Base-by-base conservation (phyloP, 1,140 invertebrate genomes). In the Drosophila sturtevanti region DNA sequence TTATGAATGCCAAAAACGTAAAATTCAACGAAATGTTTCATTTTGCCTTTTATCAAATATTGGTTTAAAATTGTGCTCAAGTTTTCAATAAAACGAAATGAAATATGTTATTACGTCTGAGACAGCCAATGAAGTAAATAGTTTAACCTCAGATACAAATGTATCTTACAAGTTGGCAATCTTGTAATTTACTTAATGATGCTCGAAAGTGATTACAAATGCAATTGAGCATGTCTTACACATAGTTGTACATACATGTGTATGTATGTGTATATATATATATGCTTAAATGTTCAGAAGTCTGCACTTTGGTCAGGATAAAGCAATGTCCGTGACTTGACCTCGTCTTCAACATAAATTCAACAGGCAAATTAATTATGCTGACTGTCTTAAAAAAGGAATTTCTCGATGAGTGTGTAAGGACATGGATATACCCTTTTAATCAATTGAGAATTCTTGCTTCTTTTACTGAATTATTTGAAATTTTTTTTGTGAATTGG, bases 1-100 rank as follows among this genome's bases (percentile, higher is more conserved):
- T 89, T 70, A 79, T 70, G 77, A 89, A 89, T 89, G 84, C 84
- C 79, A 89, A 77, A 89, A 82, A 77, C 79, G 79, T 89, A 72
- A 68, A 80, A 55, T 38, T 52, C 75, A 82, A 60, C 51, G 10
- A 48, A 48, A 60, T 75, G 72, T 78, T 75, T 71, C 67, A 75
- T 60, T 75, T 70, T 71, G 34, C 69, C 27, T 59, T 65, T 67
- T 63, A 58, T 41, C 66, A 82, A 87, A 81, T 86, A 86, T 86
- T 86, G 60, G 44, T 67, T 87, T 81, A 76, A 72, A 82, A 75
- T 48, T 61, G 48, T 12, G 9, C n/a, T 60, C 22, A 51, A 24
- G n/a, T 14, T 21, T 62, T 38, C 31, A 14, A 31, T 16, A 34
- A 34, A 24, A 18, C 10, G n/a, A 60, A 60, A 60, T 12, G 7